These are phyloP conservation scores for Penaeus monodon DNA, from an alignment of 2,888 invertebrate genomes.

Conservation along the genomic window DNA sequence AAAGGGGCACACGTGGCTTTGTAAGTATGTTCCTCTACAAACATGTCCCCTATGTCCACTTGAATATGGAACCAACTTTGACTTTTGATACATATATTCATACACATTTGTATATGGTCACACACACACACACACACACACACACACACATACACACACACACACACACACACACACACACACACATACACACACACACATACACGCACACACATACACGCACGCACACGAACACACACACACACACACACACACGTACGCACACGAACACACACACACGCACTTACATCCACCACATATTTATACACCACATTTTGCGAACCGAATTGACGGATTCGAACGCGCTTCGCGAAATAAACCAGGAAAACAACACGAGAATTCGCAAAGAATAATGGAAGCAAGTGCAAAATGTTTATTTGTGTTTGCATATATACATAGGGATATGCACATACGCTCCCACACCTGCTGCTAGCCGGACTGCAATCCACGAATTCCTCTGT, in stretches of 20 bases:
- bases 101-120: neutral
- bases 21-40: no score
- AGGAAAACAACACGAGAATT: neutral
- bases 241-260: neutral
- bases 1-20: no score
- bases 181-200: neutral
- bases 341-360: neutral
- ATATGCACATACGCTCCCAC: neutral
- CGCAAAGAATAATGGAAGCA: neutral
- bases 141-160: neutral
- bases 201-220: neutral
- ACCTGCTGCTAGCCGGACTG: neutral
- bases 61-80: no score
- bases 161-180: neutral
- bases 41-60: no score
- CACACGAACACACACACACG: neutral
- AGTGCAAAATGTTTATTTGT: neutral
- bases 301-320: neutral
- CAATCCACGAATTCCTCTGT: neutral
- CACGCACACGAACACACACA: neutral
- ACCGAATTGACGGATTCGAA: neutral
- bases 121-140: neutral
- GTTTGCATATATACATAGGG: slow-evolving; percentile 2
- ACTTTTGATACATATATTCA: neutral
- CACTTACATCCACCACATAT: neutral